Evolutionary conservation across 2,797 vertebrate species (phyloP), one percentile per base, ranked within the genome.

Genomic region (Graptemys geographica): DNA sequence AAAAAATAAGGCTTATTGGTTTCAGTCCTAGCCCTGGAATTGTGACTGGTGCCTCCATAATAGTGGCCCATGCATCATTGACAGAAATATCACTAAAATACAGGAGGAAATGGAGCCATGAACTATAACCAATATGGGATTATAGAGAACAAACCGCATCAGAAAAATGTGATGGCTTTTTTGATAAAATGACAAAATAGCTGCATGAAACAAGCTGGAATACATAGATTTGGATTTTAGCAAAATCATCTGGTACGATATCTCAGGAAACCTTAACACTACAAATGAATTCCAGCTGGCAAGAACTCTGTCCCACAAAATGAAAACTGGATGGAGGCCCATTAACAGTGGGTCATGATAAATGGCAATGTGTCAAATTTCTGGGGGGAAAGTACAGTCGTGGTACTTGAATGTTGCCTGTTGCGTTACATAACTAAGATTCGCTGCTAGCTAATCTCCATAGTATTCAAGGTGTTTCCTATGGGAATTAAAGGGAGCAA

Each of bases 241-340:
- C 10, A 25, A 79, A 89, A 27, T 81, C 76, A 47, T 37, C 25
- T 65, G 76, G 51, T 80, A 87, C n/a, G 41, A 27, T 59, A 47
- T 76, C 86, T 92, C 93, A 89, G 90, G 86, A 92, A 97, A 55
- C 90, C 44, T 81, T 89, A 95, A 90, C 83, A 92, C 88, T 95
- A 79, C 90, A 96, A 95, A 97, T 96, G 89, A 86, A 93, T 97
- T 97, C 94, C 97, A 96, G 95, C 96, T 96, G 96, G 88, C 93
- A 95, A 59, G 90, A 95, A 93, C 89, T 96, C 94, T 90, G 95
- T 97, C 93, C 94, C 95, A 90, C 97, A 95, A 90, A 41, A 88
- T 90, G 89, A 93, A 83, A 83, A 44, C 94, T 97, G 97, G 96
- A 96, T 97, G 97, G 96, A 96, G 84, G 93, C 93, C 92, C 95